Evolutionary conservation across 2,113 vertebrate species (phyloP).

Genomic region (Passer domesticus): DNA sequence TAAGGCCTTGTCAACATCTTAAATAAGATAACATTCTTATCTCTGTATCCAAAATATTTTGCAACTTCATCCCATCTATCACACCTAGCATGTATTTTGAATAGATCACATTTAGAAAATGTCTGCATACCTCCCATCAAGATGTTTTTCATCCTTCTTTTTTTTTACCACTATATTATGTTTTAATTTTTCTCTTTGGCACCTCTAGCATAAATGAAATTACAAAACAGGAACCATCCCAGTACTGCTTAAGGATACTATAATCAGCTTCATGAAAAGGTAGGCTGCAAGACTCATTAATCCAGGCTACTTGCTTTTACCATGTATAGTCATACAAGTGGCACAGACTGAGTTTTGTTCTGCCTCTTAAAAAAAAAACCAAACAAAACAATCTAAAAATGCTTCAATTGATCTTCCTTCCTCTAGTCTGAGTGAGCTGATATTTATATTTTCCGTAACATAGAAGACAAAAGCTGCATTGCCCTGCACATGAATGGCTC

Average conservation of each 20-base stretch:
- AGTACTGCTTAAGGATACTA: background rate
- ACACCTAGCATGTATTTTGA: background rate
- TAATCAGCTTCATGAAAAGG: background rate
- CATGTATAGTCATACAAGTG: conserved; percentile 56
- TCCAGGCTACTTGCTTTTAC: conserved; percentile 28
- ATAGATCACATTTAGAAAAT: background rate
- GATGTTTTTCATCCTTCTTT: background rate
- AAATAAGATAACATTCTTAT: conserved; percentile 33
- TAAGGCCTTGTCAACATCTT: conserved; percentile 37
- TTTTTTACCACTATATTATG: background rate
- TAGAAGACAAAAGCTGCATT: conserved; percentile 52
- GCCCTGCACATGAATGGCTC: conserved; percentile 31
- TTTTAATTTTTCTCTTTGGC: conserved; percentile 1
- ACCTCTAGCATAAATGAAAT: background rate
- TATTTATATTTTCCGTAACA: conserved; percentile 35
- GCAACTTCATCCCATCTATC: conserved; percentile 6
- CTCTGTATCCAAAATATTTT: conserved; percentile 12
- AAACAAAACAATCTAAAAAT: background rate
- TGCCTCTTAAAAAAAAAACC: background rate
- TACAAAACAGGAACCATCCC: background rate
- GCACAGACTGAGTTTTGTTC: background rate
- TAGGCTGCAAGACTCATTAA: conserved; percentile 37
- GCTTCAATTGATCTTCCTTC: conserved; percentile 61
- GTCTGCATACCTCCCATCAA: background rate
- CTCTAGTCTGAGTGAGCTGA: background rate